Conservation (phyloP, 2,797 vertebrate species). For the Merluccius polli region DNA sequence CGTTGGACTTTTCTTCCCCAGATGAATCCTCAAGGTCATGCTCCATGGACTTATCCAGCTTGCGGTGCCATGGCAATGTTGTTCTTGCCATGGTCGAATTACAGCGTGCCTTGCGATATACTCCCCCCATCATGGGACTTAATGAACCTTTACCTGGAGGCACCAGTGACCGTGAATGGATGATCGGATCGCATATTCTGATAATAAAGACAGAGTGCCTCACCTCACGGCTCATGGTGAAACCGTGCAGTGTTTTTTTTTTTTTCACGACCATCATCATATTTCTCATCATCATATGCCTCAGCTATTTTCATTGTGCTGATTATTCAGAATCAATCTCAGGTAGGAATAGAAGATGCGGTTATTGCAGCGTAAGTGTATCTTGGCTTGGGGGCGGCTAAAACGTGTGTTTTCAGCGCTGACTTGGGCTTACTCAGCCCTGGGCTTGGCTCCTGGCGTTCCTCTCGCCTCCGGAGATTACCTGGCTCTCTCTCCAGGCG, state of each 20-base stretch:
- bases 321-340: constrained; percentile 10
- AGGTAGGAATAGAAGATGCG: neutral
- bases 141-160: constrained; percentile 58
- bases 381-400: constrained; percentile 6
- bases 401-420: constrained; percentile 22
- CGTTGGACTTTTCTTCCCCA: too few species aligned
- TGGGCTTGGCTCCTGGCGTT: constrained; percentile 35
- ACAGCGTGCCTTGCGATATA: constrained; percentile 40
- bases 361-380: neutral
- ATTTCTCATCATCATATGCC: constrained; percentile 3
- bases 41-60: constrained; percentile 47
- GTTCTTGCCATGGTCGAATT: constrained; percentile 58
- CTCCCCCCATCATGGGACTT: constrained; percentile 45
- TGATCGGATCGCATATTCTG: constrained; percentile 54
- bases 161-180: constrained; percentile 61
- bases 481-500: constrained; percentile 40
- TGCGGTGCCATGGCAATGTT: constrained; percentile 54
- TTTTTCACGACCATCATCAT: constrained; percentile 12
- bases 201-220: constrained; percentile 42
- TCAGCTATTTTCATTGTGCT: neutral
- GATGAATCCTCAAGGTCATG: constrained; percentile 43
- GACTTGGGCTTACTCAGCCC: constrained; percentile 23
- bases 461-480: constrained; percentile 48
- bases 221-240: constrained; percentile 51
- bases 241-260: neutral